Base-by-base conservation (phyloP, 1,140 invertebrate species). In the Hypothenemus hampei region DNA sequence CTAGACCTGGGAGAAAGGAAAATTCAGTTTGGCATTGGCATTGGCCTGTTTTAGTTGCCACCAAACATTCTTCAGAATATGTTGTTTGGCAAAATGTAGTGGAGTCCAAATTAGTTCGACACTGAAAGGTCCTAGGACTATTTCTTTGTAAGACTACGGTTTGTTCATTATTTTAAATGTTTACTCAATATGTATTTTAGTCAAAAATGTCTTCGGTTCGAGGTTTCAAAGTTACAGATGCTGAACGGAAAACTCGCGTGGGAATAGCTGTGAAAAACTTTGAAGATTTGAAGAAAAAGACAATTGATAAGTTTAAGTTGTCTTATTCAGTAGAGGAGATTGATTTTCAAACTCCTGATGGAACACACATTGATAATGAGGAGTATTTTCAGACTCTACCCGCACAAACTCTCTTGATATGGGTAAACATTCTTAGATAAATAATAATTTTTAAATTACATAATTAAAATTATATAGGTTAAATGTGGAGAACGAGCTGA, bases 381-480 rank as follows among this genome's bases (percentile, higher is more conserved):
- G 84, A 85, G 2, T 89, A 89, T 65, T 83, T 90, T 60, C 67
- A 74, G 35, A 86, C 82, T 1, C 64, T 90, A 45, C 78, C 83
- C 20, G 70, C 83, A 1, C 87, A 90, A 65, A 87, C 84, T 0
- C 73, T 86, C 4, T 76, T 89, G 10, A 81, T 89, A 49, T 43
- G 77, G 82, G 58, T 39, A 78, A 16, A 49, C 19, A 2, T 2
- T 41, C 7, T 3, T 22, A 1, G 20, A 10, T 20, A 41, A 41
- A 21, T 41, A 20, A 20, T 41, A 11, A 18, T 7, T n/a, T 7
- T n/a, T 29, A 6, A 29, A 29, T 29, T 6, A 29, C 6, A 7
- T 29, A 29, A 7, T 29, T 29, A 63, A 48, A 69, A 69, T 7
- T 70, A 69, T 69, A 83, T 37, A 77, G 82, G 57, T 44, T 78